A percentile compares a stretch with the other conserved stretches of the same genome.
phyloP scores from a whole-genome alignment of 2,797 vertebrate species.

The Sebastes hubbsi region DNA sequence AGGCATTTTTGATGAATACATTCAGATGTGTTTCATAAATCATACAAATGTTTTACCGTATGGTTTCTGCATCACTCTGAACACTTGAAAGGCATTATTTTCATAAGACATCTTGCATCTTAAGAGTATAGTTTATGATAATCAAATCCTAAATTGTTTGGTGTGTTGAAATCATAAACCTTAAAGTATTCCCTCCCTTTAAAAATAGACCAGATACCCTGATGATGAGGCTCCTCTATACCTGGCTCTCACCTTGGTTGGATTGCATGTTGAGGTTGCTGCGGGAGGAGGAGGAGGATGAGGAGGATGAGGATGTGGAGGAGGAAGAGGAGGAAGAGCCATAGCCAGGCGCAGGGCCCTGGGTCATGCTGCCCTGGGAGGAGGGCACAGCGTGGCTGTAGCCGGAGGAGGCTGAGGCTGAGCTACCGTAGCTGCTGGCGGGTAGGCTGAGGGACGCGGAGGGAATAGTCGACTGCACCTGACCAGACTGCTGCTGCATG shows the following conservation, averaged over 20 bases:
- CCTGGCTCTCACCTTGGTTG: conserved; percentile 88
- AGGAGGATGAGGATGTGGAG: conserved; percentile 84
- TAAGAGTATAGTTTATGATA: neutral
- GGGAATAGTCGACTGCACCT: conserved; percentile 86
- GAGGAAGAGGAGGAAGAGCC: conserved; percentile 85
- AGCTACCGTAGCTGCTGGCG: conserved; percentile 83
- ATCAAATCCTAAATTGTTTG: neutral
- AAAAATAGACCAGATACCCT: neutral
- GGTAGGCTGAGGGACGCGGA: conserved; percentile 89
- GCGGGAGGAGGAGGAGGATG: conserved; percentile 88
- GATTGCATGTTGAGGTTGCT: conserved; percentile 95
- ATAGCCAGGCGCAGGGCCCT: conserved; percentile 86
- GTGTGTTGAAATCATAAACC: neutral
- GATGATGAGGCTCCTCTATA: neutral
- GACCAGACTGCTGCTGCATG: conserved; percentile 92
- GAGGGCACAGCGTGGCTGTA: conserved; percentile 88
- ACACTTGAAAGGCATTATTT: neutral
- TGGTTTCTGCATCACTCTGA: neutral
- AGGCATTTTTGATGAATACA: neutral
- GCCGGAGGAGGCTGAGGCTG: conserved; percentile 78
- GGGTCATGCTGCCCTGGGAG: conserved; percentile 90
- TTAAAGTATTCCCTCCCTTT: neutral
- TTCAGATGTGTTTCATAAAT: neutral
- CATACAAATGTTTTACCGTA: neutral
- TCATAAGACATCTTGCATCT: neutral